phyloP scores from a whole-genome alignment of 2,113 vertebrate species.

The Mionectes macconnelli region DNA sequence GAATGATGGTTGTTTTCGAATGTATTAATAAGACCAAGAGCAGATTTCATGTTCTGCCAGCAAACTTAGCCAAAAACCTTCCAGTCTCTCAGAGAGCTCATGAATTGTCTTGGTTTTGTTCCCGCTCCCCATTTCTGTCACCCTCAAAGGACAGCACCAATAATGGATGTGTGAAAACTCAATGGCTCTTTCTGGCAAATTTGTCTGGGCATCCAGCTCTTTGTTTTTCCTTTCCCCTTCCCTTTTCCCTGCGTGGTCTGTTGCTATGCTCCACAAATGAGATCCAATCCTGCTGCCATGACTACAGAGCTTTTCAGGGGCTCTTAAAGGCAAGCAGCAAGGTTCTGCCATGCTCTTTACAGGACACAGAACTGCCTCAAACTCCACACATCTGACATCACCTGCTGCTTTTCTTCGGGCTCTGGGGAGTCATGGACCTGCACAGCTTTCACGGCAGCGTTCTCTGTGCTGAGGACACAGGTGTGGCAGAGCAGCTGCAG shows the following conservation, averaged over 20 bases:
- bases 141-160: conserved; percentile 19
- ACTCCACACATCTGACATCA: background rate
- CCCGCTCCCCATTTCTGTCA: background rate
- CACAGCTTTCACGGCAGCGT: background rate
- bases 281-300: conserved; percentile 60
- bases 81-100: background rate
- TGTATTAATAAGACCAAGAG: background rate
- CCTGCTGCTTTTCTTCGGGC: background rate
- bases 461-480: background rate
- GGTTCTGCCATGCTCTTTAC: conserved; percentile 18
- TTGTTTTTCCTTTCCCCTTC: conserved; percentile 9
- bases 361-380: conserved; percentile 26
- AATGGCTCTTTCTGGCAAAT: conserved; percentile 16
- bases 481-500: background rate
- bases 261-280: conserved; percentile 56
- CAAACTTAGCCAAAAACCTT: background rate
- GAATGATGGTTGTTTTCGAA: background rate
- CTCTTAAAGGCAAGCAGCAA: conserved; percentile 50
- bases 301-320: conserved; percentile 58
- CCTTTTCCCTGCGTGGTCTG: background rate
- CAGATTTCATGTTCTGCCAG: background rate
- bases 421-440: background rate
- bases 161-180: background rate
- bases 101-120: background rate
- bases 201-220: conserved; percentile 37